Conservation (phyloP, 2,113 vertebrate species). For the Nannobrachium achirus region DNA sequence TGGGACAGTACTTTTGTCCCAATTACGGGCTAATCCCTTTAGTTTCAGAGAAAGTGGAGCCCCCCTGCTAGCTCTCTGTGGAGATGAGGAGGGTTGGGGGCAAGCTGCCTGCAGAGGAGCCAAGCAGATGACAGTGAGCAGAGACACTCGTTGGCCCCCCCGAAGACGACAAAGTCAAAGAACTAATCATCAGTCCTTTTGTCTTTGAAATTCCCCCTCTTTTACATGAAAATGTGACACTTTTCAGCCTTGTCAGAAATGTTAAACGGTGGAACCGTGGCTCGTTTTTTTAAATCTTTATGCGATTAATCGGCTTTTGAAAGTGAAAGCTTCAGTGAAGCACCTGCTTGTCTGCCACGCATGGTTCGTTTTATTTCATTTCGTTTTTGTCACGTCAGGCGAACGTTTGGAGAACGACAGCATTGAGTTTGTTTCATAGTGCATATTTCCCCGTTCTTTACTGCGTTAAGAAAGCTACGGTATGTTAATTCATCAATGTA, state of each 20-base stretch:
- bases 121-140: background rate
- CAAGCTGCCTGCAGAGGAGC: slow-evolving; percentile 24
- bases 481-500: too few relatives aligned
- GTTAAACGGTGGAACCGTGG: slow-evolving; percentile 62
- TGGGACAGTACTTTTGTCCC: slow-evolving; percentile 67
- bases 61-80: slow-evolving; percentile 1
- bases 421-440: too few relatives aligned
- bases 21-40: slow-evolving; percentile 71
- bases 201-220: slow-evolving; percentile 63
- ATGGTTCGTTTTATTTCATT: slow-evolving; percentile 21
- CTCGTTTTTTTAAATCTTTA: slow-evolving; percentile 75
- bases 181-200: slow-evolving; percentile 68
- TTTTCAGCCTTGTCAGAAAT: slow-evolving; percentile 61
- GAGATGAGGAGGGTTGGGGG: slow-evolving; percentile 23
- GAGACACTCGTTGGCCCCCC: background rate
- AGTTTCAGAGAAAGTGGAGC: slow-evolving; percentile 64
- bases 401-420: too few relatives aligned
- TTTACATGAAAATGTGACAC: slow-evolving; percentile 75
- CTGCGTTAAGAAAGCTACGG: too few relatives aligned
- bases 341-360: slow-evolving; percentile 51
- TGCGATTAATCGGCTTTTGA: slow-evolving; percentile 81
- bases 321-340: slow-evolving; percentile 68
- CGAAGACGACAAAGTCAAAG: slow-evolving; percentile 53
- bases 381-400: background rate
- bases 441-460: too few relatives aligned